Evolutionary conservation across 2,888 invertebrate genomes (phyloP).

Genomic region (Thereva nobilitata): DNA sequence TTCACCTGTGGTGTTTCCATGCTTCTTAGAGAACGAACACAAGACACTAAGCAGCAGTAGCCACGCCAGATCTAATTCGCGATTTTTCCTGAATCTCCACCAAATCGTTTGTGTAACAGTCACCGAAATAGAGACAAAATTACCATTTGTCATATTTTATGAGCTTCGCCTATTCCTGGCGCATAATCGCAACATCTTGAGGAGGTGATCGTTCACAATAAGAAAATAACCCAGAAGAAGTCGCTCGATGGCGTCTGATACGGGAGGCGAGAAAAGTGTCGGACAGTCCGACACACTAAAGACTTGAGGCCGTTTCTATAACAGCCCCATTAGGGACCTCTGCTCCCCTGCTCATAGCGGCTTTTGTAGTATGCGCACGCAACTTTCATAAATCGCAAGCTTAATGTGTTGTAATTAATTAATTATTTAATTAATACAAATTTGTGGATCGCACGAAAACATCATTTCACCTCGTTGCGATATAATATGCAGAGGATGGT

Average conservation of each 20-base stretch:
- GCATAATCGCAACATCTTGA: conserved; percentile 9
- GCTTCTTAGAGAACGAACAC: too few species aligned
- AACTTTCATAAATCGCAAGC: conserved; percentile 36
- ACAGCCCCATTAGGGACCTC: background rate
- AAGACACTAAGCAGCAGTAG: too few species aligned
- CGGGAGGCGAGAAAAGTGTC: background rate
- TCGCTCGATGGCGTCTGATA: conserved; percentile 9
- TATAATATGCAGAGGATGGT: conserved; percentile 14
- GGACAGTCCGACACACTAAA: too few species aligned
- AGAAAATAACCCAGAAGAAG: conserved; percentile 5
- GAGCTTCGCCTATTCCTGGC: conserved; percentile 2
- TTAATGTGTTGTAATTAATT: conserved; percentile 38
- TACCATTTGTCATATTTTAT: conserved; percentile 19
- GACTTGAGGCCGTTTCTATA: too few species aligned
- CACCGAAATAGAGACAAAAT: conserved; percentile 1
- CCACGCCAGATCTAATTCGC: too few species aligned
- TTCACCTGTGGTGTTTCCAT: too few species aligned
- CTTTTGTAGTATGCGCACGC: conserved; percentile 25
- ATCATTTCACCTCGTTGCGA: conserved; percentile 26
- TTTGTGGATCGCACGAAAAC: conserved; percentile 37
- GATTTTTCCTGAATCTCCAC: too few species aligned
- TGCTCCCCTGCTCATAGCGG: background rate
- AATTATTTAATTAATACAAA: conserved; percentile 39
- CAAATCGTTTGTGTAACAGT: too few species aligned
- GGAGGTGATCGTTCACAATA: conserved; percentile 18